Evolutionary conservation across 2,113 vertebrate species (phyloP).

Genomic region (Corvus moneduloides): DNA sequence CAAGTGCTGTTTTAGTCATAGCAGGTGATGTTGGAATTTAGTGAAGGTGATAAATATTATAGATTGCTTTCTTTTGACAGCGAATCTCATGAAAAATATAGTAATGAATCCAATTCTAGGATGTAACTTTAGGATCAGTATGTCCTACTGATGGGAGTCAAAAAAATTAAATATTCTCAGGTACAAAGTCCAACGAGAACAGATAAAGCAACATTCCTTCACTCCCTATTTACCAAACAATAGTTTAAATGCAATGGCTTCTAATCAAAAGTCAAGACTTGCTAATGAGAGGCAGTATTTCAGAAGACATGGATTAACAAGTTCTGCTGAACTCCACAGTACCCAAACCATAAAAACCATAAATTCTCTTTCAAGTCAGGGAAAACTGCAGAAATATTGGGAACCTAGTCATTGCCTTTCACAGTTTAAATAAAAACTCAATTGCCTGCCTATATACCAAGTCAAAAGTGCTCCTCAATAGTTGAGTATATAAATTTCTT

Average conservation of each 20-base stretch:
- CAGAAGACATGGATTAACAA: not conserved
- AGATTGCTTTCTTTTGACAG: not conserved
- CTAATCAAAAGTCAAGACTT: not conserved
- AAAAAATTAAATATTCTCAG: not conserved
- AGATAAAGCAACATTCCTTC: not conserved
- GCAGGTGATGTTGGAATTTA: not conserved
- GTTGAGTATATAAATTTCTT: not conserved
- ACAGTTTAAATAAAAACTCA: not conserved
- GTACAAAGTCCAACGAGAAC: not conserved
- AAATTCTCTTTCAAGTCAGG: not conserved
- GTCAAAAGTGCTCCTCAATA: not conserved
- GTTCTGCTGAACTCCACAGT: not conserved
- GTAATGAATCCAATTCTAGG: not conserved
- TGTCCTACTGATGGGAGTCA: not conserved
- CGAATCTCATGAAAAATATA: not conserved
- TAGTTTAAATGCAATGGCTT: not conserved
- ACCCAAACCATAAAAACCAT: not conserved
- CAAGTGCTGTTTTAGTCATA: not conserved
- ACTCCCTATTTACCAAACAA: not conserved
- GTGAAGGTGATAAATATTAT: not conserved
- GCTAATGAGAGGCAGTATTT: not conserved
- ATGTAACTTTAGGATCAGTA: not conserved
- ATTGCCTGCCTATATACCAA: not conserved
- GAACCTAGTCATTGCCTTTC: not conserved
- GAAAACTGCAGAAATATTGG: not conserved